Evolutionary conservation across 2,797 vertebrate genomes (phyloP).

Genomic region (Molothrus aeneus): DNA sequence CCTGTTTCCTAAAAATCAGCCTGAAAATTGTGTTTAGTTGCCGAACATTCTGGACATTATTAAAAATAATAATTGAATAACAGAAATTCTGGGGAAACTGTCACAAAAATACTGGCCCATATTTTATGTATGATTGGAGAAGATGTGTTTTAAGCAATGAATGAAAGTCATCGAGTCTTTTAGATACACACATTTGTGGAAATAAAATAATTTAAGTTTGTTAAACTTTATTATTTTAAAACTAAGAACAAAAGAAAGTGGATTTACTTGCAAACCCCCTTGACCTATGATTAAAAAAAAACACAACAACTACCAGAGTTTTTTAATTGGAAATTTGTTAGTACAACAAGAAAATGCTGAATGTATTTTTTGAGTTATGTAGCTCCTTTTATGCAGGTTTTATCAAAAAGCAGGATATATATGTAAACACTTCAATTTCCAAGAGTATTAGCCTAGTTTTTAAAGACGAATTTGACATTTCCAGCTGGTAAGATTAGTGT

Average conservation of each 20-base stretch:
- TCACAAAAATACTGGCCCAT: not conserved
- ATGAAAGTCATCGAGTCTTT: not conserved
- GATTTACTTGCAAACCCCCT: not conserved
- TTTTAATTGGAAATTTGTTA: not conserved
- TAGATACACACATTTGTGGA: not conserved
- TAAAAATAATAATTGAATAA: not conserved
- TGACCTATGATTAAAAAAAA: not conserved
- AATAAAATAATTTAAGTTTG: not conserved
- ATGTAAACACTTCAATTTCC: constrained; percentile 39
- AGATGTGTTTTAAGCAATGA: not conserved
- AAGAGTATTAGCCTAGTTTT: constrained; percentile 49
- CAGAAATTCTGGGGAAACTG: not conserved
- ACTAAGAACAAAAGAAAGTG: not conserved
- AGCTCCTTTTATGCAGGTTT: constrained; percentile 31
- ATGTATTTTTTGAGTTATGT: constrained; percentile 8
- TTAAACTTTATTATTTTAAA: not conserved
- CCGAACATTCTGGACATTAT: not conserved
- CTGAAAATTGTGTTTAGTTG: not conserved
- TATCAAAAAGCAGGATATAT: constrained; percentile 34
- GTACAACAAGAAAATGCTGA: not conserved
- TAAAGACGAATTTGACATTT: constrained; percentile 42
- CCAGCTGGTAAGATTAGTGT: constrained; percentile 7
- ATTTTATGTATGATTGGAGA: not conserved
- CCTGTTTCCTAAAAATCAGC: not conserved
- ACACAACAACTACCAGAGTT: rapidly evolving